These are phyloP conservation scores for Moxostoma hubbsi DNA, from an alignment of 2,797 vertebrate genomes.

Conservation along the genomic window DNA sequence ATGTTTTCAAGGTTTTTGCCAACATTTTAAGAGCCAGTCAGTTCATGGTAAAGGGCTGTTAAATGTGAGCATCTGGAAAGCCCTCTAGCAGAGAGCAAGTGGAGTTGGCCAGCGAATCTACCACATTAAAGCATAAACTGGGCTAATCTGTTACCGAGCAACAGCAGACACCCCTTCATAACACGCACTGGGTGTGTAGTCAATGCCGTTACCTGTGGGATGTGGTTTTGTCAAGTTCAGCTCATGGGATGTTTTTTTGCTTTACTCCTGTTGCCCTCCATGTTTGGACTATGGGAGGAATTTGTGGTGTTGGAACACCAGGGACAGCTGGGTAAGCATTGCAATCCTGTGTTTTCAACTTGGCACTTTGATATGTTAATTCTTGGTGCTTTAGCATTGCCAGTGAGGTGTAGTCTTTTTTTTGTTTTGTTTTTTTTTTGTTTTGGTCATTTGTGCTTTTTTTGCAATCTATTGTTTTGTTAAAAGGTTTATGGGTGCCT, in stretches of 20 bases:
- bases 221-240: constrained; percentile 57
- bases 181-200: constrained; percentile 45
- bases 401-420: constrained; percentile 45
- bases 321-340: constrained; percentile 62
- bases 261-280: constrained; percentile 46
- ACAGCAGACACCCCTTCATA: constrained; percentile 54
- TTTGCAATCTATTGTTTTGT: constrained; percentile 43
- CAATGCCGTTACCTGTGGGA: constrained; percentile 57
- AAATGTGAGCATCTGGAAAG: constrained; percentile 42
- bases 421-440: constrained; percentile 38
- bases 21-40: constrained; percentile 39
- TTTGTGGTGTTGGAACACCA: constrained; percentile 40
- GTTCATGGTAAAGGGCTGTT: constrained; percentile 51
- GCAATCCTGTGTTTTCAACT: constrained; percentile 48
- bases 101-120: constrained; percentile 48
- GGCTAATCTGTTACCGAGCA: constrained; percentile 62
- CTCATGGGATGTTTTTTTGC: constrained; percentile 47
- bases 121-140: constrained; percentile 48
- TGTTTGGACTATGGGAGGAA: constrained; percentile 55
- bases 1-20: constrained; percentile 36
- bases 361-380: constrained; percentile 63
- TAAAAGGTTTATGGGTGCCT: constrained; percentile 39
- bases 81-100: constrained; percentile 31
- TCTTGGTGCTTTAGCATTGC: constrained; percentile 29
- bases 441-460: constrained; percentile 39